phyloP scores from a whole-genome alignment of 2,113 vertebrate species.

The Equus quagga region DNA sequence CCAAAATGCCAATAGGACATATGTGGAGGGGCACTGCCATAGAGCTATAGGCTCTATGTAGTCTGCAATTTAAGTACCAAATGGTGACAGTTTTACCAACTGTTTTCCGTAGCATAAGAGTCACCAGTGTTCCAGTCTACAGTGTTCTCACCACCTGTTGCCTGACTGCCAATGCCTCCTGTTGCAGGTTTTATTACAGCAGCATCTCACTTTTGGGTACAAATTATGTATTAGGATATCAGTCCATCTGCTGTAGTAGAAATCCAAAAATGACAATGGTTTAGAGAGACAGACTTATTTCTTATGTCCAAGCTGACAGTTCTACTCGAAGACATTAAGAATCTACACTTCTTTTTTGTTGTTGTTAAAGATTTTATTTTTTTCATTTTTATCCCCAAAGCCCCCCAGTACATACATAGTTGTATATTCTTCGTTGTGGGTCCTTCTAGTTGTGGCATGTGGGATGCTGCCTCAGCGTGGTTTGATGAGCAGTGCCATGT shows the following conservation, averaged over 20 bases:
- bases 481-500: too few species aligned
- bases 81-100: neutral
- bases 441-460: too few species aligned
- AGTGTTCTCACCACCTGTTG: neutral
- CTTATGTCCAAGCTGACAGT: neutral
- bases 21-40: neutral
- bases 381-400: too few species aligned
- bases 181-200: neutral
- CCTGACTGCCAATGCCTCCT: neutral
- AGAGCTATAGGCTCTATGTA: neutral
- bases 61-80: neutral
- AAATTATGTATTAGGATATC: neutral
- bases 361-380: too few species aligned
- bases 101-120: neutral
- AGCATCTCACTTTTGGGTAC: neutral
- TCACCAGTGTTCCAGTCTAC: neutral
- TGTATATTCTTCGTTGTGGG: too few species aligned
- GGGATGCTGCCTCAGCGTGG: too few species aligned
- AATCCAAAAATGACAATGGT: neutral
- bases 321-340: too few species aligned
- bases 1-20: neutral
- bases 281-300: neutral
- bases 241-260: neutral
- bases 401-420: too few species aligned
- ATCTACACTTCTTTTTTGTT: too few species aligned